Conservation (phyloP, 2,797 vertebrate species). For the Platalea minor region DNA sequence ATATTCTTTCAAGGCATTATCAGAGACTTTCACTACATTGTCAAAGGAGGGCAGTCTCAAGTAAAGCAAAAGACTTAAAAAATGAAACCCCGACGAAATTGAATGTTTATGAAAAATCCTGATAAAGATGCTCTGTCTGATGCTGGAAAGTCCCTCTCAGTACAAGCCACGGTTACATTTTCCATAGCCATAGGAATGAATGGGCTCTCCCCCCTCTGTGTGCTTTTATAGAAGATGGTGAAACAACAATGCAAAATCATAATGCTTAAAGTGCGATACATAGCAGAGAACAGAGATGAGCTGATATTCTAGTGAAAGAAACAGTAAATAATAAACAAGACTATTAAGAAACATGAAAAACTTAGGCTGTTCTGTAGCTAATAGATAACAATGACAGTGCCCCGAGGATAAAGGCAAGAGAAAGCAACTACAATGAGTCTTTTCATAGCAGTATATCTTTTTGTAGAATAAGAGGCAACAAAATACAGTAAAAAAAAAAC, state of each 20-base stretch:
- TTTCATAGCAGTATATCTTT: slow-evolving; percentile 18
- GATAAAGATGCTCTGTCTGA: background rate
- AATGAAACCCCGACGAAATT: background rate
- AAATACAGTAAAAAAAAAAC: background rate
- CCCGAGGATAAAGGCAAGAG: background rate
- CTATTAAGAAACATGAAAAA: background rate
- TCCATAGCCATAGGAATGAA: background rate
- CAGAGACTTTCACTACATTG: background rate
- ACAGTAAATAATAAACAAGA: background rate
- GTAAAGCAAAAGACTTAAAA: background rate
- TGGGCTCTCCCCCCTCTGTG: background rate
- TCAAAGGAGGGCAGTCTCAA: slow-evolving; percentile 34
- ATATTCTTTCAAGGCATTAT: background rate
- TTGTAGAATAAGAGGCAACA: background rate
- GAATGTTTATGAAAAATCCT: background rate
- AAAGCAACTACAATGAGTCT: background rate
- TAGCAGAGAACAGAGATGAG: background rate
- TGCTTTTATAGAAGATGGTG: background rate
- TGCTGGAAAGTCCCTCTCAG: background rate
- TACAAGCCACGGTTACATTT: background rate
- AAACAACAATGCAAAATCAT: background rate
- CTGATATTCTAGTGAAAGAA: background rate
- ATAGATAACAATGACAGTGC: slow-evolving; percentile 14
- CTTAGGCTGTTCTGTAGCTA: background rate
- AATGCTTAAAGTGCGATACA: background rate